Evolutionary conservation across 92 coral and sea anemone genomes (phyloP), one percentile per base, ranked within the genome.

Genomic region (Actinernus sp.): DNA sequence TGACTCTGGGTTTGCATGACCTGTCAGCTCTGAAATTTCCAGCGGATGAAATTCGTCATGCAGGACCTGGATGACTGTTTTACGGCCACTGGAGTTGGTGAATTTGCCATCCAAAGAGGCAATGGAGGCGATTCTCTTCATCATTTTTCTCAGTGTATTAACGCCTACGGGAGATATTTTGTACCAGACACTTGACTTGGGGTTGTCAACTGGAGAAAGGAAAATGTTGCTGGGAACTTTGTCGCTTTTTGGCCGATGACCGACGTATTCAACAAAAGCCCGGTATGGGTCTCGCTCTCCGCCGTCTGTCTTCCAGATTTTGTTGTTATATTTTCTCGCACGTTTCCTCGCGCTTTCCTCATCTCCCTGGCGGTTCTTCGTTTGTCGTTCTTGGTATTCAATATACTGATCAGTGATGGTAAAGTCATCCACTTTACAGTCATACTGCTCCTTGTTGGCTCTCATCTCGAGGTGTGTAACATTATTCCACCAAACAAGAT

Each of bases 21-120:
- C 93, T 3, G 89, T 87, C 26, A 87, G 67, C 67, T 87, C 81
- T 5, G 89, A 73, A 0, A 82, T 87, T 33, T 82, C 84, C 21
- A 86, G 88, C 8, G 88, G 88, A 65, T 80, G 18, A 46, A 80
- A 80, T 1, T 80, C 75, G 29, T 59, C 78, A n/a, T 84, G 84
- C 0, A 80, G 79, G 31, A 41, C 19, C 57, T 81, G 85, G 49
- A 87, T 87, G 31, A 69, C 69, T 32, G 93, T 82, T 52, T 82
- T 87, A 22, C 93, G 58, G 21, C 75, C 88, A 30, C 75, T 81
- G 2, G 83, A 51, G 49, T 86, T 86, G 23, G 87, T 70, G 18
- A 69, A 68, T 38, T 85, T 71, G 49, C 61, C 70, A 7, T 45
- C 24, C 58, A 79, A 57, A 12, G 53, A 38, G 36, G 72, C 86